phyloP scores from a whole-genome alignment of 2,113 vertebrate genomes.

The Cacatua alba region DNA sequence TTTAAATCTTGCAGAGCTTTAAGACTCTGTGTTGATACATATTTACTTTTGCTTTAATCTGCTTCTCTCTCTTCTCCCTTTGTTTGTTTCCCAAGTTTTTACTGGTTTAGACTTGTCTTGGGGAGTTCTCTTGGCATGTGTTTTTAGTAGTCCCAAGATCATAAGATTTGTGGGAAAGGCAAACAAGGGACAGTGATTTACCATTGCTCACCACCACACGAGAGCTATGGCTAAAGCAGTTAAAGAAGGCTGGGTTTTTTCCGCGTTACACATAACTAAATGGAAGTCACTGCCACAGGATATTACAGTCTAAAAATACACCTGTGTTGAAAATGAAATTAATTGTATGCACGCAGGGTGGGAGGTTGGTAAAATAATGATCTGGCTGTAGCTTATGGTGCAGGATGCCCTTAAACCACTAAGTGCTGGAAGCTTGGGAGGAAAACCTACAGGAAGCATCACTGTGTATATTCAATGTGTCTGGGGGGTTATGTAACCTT shows the following conservation, averaged over 20 bases:
- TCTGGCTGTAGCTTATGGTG: not conserved
- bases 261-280: not conserved
- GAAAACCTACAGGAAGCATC: not conserved
- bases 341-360: not conserved
- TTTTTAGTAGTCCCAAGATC: not conserved
- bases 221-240: not conserved
- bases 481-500: not conserved
- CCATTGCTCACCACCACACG: not conserved
- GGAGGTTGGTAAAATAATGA: not conserved
- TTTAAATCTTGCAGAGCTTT: not conserved
- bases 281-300: not conserved
- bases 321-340: not conserved
- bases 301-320: not conserved
- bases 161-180: not conserved
- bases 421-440: not conserved
- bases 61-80: not conserved
- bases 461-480: not conserved
- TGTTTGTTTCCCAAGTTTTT: not conserved
- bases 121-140: not conserved
- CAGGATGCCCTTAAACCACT: not conserved
- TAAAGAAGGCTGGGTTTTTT: not conserved
- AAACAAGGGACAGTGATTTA: not conserved
- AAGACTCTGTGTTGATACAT: not conserved
- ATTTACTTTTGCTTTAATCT: constrained; percentile 16
- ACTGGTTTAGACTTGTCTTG: not conserved